Evolutionary conservation across 1,140 invertebrate species (phyloP), one percentile per base, ranked within the genome.

Genomic region (Nylanderia fulva): DNA sequence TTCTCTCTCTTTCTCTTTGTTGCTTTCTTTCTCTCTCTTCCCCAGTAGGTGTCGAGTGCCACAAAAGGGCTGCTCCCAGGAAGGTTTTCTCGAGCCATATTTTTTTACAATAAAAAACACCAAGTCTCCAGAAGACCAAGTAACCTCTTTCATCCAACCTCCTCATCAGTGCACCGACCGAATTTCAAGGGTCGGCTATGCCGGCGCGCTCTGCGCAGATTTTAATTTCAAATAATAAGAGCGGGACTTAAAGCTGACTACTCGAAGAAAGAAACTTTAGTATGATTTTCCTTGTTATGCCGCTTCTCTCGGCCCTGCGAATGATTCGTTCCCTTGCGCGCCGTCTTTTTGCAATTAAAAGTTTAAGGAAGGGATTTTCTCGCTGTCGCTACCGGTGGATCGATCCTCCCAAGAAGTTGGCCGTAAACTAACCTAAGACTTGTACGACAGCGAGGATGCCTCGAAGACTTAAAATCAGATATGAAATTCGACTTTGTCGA

Each of bases 101-200:
- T 88, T 88, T 86, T 89, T 90, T 87, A 68, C 86, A 86, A 90
- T 77, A 84, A 69, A 74, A 89, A 83, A 29, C 76, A 54, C 63
- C 45, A 80, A 82, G 29, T 1, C 60, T 45, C 15, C 56, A 24
- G 21, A 68, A 61, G 72, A 64, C 72, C 79, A 63, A 76, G 74
- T 84, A 85, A 84, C 77, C 85, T 84, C 83, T 75, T 77, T 74
- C 33, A 69, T 45, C 13, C 29, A 56, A 29, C 21, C 48, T 74
- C 42, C 72, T 88, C 72, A 79, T 88, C 85, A 56, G 54, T 61
- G 52, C 74, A 60, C 21, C 84, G 72, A 80, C 56, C 74, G 52
- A 84, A 80, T 71, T 86, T 80, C 72, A 33, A 80, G 58, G 54
- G 75, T 54, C 54, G 74, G 64, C 24, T 42, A 68, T 63, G 33